Evolutionary conservation across 2,113 vertebrate genomes (phyloP).

Genomic region (cattle (Bos taurus)): DNA sequence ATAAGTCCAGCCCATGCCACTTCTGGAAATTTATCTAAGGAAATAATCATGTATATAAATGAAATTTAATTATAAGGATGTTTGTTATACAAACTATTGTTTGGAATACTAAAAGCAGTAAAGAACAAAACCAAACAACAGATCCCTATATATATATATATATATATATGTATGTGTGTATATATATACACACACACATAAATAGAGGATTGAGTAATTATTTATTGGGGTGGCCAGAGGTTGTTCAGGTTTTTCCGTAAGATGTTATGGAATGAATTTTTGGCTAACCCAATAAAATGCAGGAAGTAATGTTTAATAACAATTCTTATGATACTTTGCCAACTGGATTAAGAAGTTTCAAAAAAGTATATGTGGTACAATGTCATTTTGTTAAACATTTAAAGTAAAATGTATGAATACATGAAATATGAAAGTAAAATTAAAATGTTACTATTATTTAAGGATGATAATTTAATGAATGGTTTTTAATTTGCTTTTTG

Average conservation of each 20-base stretch:
- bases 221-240: background rate
- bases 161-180: no score
- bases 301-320: background rate
- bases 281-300: background rate
- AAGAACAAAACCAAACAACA: background rate
- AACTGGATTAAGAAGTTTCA: background rate
- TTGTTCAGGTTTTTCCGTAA: background rate
- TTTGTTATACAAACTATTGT: background rate
- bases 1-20: background rate
- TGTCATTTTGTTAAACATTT: background rate
- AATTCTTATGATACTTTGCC: background rate
- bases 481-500: background rate
- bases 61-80: background rate
- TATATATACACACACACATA: background rate
- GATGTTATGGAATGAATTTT: background rate
- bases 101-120: background rate
- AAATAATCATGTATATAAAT: background rate
- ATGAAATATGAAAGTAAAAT: background rate
- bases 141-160: background rate
- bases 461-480: background rate
- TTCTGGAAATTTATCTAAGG: background rate
- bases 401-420: background rate
- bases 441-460: background rate
- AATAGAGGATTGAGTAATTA: background rate
- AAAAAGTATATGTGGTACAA: background rate